These are phyloP conservation scores for Hippopotamyrus pictus DNA, from an alignment of 2,797 vertebrate genomes.

Conservation along the genomic window DNA sequence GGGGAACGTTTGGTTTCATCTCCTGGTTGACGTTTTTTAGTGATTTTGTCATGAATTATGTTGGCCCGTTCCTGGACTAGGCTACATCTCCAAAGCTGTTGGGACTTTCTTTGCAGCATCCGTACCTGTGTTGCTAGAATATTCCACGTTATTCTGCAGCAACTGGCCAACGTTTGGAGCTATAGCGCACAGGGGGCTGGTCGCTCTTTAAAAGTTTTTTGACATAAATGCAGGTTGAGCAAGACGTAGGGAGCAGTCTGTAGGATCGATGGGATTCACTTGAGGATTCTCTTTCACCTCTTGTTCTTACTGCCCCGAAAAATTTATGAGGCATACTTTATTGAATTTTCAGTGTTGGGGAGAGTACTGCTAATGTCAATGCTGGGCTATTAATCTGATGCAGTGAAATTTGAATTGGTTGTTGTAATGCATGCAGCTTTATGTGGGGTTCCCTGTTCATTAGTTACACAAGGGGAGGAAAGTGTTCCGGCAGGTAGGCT, in stretches of 20 bases:
- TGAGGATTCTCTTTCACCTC: slow-evolving; percentile 36
- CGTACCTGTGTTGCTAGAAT: not conserved
- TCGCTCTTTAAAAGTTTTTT: slow-evolving; percentile 34
- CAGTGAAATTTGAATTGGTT: not conserved
- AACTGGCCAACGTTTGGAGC: slow-evolving; percentile 12
- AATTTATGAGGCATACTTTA: slow-evolving; percentile 43
- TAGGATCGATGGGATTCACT: slow-evolving; percentile 37
- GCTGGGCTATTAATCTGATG: not conserved
- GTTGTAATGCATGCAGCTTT: not conserved
- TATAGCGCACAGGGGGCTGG: not conserved
- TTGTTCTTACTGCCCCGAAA: slow-evolving; percentile 36
- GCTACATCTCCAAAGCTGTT: not conserved
- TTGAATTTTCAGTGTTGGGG: not conserved
- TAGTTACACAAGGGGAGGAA: not conserved
- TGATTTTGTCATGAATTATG: not conserved
- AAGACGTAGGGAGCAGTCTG: slow-evolving; percentile 25
- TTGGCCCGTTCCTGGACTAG: not conserved
- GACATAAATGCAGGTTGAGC: slow-evolving; percentile 44
- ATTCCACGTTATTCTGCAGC: not conserved
- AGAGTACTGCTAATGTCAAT: not conserved
- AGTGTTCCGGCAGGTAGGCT: not conserved
- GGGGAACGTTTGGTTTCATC: not conserved
- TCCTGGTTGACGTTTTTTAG: not conserved
- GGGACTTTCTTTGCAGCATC: not conserved
- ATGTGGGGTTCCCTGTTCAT: not conserved